These are phyloP conservation scores for Stylophora pistillata DNA, from an alignment of 64 coral and sea anemone genomes.

Conservation along the genomic window DNA sequence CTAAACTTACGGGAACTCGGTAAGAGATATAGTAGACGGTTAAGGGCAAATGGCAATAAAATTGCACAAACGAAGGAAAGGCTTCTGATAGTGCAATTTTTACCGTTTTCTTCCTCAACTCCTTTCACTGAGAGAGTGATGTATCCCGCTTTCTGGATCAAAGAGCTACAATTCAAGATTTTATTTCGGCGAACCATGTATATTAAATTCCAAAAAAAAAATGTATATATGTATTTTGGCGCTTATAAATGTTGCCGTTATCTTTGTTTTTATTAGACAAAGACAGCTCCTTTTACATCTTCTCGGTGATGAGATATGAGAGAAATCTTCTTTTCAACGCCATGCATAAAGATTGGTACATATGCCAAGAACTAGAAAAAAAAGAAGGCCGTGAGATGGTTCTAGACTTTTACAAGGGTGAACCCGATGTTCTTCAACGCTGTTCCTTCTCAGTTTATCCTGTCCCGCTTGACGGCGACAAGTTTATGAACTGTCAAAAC, in stretches of 20 bases:
- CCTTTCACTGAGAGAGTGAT: too few species aligned
- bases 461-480: neutral
- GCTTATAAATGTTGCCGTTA: neutral
- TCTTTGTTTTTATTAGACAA: constrained; percentile 14
- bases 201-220: neutral
- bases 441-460: neutral
- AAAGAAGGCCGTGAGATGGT: neutral
- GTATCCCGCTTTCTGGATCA: too few species aligned
- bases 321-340: constrained; percentile 22
- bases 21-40: too few species aligned
- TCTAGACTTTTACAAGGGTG: constrained; percentile 31
- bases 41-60: too few species aligned
- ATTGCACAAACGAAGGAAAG: too few species aligned
- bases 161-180: too few species aligned
- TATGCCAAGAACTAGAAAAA: constrained; percentile 33
- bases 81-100: too few species aligned
- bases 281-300: constrained; percentile 30
- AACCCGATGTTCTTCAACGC: constrained; percentile 21
- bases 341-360: constrained; percentile 65
- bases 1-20: too few species aligned
- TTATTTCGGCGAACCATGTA: too few species aligned
- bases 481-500: constrained; percentile 50
- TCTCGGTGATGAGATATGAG: neutral
- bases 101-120: too few species aligned
- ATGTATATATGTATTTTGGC: neutral